A percentile compares a stretch with the other conserved stretches of the same genome.
Conservation (phyloP, 2,797 vertebrate species). For the Chaenodraco wilsoni region DNA sequence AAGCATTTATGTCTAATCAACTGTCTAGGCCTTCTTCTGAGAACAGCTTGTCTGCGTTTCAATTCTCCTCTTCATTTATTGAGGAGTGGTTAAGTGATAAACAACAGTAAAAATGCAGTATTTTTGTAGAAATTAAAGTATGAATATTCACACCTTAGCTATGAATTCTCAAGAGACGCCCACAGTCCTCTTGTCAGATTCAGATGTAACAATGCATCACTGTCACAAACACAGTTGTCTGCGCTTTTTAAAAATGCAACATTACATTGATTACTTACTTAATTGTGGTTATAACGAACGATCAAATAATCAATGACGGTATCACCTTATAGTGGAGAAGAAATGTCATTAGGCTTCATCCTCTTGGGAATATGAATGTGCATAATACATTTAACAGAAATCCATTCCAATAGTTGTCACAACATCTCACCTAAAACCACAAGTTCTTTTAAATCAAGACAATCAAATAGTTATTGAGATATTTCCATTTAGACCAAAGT, state of each 20-base stretch:
- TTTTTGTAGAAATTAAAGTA: not conserved
- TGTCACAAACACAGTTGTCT: not conserved
- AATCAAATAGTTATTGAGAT: not conserved
- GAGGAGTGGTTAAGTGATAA: not conserved
- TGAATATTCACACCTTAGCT: constrained; percentile 20
- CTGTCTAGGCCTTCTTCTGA: not conserved
- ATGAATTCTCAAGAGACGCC: constrained; percentile 20
- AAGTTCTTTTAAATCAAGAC: too few species aligned
- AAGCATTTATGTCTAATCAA: not conserved
- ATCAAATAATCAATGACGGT: too few species aligned
- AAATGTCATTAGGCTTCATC: too few species aligned
- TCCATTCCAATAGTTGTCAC: too few species aligned
- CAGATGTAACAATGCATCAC: constrained; percentile 1
- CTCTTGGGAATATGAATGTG: too few species aligned
- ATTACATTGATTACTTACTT: too few species aligned
- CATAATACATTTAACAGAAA: too few species aligned
- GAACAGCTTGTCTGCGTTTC: not conserved
- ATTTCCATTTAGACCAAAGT: not conserved
- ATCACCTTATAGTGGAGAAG: too few species aligned
- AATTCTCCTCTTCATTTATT: not conserved
- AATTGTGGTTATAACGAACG: too few species aligned
- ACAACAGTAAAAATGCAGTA: not conserved
- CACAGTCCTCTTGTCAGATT: constrained; percentile 4
- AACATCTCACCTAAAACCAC: too few species aligned
- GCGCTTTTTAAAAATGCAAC: too few species aligned